phyloP scores from a whole-genome alignment of 1,140 invertebrate genomes.

The Achatina immaculata region DNA sequence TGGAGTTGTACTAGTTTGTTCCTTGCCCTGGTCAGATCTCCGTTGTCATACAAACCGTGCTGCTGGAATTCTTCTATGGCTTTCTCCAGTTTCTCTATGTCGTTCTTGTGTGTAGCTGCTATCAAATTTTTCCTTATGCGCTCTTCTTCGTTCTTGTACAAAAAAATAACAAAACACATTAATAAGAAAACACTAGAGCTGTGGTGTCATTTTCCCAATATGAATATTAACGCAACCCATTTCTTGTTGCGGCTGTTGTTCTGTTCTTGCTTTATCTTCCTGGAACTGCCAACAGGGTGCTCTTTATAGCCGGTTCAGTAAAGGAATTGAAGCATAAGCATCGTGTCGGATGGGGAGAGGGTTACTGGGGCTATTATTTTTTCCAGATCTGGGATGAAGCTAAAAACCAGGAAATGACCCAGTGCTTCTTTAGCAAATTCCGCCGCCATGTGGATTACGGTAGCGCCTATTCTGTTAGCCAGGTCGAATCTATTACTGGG shows the following conservation, averaged over 20 bases:
- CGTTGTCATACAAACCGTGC: conserved; percentile 32
- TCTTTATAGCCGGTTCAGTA: no score
- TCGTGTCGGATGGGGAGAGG: no score
- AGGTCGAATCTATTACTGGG: no score
- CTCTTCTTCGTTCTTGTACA: conserved; percentile 19
- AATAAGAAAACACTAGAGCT: background rate
- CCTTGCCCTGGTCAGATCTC: conserved; percentile 42
- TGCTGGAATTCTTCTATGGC: conserved; percentile 41
- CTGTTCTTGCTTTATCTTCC: background rate
- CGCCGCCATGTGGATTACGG: no score
- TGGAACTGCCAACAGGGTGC: no score
- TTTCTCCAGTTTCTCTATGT: conserved; percentile 38
- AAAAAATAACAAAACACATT: background rate
- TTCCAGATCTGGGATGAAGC: no score
- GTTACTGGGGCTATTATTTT: background rate
- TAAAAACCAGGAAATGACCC: no score
- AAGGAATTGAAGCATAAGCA: no score
- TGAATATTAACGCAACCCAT: background rate
- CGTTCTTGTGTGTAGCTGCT: conserved; percentile 33
- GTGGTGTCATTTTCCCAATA: background rate
- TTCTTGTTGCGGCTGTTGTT: background rate
- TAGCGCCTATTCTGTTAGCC: no score
- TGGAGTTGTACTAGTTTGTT: conserved; percentile 41
- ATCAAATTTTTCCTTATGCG: conserved; percentile 27
- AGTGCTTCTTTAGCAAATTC: no score